Conservation (phyloP, 2,888 invertebrate genomes). For the Xanthorhoe spadicearia region DNA sequence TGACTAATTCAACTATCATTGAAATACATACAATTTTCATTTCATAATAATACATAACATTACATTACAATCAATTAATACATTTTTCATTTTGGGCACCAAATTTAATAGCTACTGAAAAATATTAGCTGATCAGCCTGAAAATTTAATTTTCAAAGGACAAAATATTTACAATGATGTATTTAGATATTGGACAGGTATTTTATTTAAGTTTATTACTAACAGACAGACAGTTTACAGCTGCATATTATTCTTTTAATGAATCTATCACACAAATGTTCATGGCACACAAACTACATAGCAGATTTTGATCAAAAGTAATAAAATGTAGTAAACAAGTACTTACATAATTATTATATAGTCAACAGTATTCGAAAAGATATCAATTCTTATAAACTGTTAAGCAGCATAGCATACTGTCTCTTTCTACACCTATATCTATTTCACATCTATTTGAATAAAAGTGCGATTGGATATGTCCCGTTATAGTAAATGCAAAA, state of each 20-base stretch:
- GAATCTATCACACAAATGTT: constrained; percentile 20
- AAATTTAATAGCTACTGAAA: constrained; percentile 15
- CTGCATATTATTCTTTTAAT: not conserved
- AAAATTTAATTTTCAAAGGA: constrained; percentile 39
- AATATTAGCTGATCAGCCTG: constrained; percentile 17
- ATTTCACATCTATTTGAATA: constrained; percentile 26
- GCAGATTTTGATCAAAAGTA: not conserved
- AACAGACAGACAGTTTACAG: constrained; percentile 4
- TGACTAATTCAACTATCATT: not conserved
- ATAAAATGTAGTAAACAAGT: no score
- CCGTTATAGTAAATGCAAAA: constrained; percentile 38
- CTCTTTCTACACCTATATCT: constrained; percentile 7
- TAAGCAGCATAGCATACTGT: not conserved
- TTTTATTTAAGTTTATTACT: not conserved
- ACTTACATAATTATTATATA: no score
- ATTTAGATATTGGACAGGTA: constrained; percentile 28
- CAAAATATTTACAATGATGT: constrained; percentile 24
- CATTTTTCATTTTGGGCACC: constrained; percentile 26
- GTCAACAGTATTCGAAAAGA: no score
- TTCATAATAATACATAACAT: not conserved
- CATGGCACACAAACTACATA: not conserved
- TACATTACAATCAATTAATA: not conserved
- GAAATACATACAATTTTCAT: not conserved
- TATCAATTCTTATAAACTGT: not conserved
- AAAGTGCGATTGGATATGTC: constrained; percentile 43